Base-by-base conservation (phyloP, 2,113 vertebrate genomes). In the Oncorhynchus clarkii region DNA sequence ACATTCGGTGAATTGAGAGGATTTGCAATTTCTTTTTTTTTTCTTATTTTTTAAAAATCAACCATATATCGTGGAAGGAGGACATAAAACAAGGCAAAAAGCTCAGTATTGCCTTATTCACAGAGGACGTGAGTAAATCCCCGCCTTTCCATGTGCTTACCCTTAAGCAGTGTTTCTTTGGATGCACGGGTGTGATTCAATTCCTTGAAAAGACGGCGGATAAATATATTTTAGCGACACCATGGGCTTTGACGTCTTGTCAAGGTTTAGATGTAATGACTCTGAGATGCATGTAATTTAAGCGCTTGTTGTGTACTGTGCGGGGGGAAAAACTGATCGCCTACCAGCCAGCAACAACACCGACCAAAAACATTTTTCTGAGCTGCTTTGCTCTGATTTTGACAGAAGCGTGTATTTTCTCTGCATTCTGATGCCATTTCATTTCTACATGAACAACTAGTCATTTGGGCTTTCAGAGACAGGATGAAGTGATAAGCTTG, bases 281-380 rank as follows among this genome's bases (percentile, higher is more conserved):
- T 75, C 54, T 29, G 49, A 62, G 74, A 75, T 75, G 75, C 78
- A 64, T 75, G 74, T 82, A 80, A 86, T 82, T 79, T 72, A 54
- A 78, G 74, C 51, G 65, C 62, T 77, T 68, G 49, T 79, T 77
- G 20, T 60, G 49, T 51, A 48, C n/a, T 26, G 27, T 14, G 27
- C 27, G 13, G 65, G 69, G 45, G 65, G 60, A 34, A 66, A 66
- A 34, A 73, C 76, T 81, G 81, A 81, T 77, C 71, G 77, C 78
- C 78, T 77, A 79, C 76, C 70, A 20, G 51, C 27, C 66, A 70
- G 20, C 75, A 72, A 62, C 70, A 66, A 78, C 67, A 16, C 14
- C 66, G 60, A 59, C 74, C 73, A 66, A 75, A 64, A 67, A 68
- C 34, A 34, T 49, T 67, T 60, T 60, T 76, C 75, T 60, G 72